Conservation (phyloP, 2,888 invertebrate genomes). For the Eudasyphora cyanicolor region DNA sequence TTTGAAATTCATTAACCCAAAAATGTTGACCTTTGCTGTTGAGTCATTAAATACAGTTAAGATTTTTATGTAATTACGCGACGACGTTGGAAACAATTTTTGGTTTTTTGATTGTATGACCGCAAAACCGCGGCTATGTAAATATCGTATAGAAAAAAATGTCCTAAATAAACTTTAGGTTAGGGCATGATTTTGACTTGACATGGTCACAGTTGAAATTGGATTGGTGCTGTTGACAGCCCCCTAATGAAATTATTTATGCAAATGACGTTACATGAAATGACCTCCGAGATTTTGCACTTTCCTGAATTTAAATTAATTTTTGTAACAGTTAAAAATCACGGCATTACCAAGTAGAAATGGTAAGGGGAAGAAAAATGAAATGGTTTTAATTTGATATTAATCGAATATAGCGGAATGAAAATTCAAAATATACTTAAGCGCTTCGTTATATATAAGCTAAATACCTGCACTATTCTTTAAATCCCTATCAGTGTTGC, state of each 20-base stretch:
- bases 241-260: neutral
- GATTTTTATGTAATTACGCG: conserved; percentile 30
- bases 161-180: conserved; percentile 35
- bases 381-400: too few species aligned
- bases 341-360: too few species aligned
- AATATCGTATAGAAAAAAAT: neutral
- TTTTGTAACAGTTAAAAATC: too few species aligned
- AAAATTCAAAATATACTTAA: too few species aligned
- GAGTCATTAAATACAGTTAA: conserved; percentile 29
- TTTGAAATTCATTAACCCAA: conserved; percentile 23
- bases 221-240: neutral
- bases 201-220: neutral
- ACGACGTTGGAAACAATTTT: neutral
- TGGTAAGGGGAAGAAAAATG: too few species aligned
- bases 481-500: too few species aligned
- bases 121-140: conserved; percentile 3
- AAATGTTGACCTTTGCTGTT: conserved; percentile 27
- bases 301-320: too few species aligned
- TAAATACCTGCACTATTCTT: too few species aligned
- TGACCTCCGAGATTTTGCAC: neutral
- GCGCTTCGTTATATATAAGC: too few species aligned
- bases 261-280: neutral
- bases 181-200: neutral
- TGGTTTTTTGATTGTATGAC: neutral
- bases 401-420: too few species aligned